Conservation (phyloP, 2,888 invertebrate species). For the Trichopoda pennipes region DNA sequence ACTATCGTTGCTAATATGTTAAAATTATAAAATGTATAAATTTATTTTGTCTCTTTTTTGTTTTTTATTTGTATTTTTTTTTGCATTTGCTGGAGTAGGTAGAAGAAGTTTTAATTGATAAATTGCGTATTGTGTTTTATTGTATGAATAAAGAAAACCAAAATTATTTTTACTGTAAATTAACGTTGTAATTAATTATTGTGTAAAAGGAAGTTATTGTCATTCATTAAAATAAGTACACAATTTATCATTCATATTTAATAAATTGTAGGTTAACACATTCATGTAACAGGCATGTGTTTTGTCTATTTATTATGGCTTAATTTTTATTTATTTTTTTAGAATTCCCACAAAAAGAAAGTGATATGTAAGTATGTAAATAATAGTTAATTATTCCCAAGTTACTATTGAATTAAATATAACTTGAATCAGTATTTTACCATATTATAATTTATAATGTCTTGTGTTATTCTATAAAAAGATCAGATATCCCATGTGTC, state of each 20-base stretch:
- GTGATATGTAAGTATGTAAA: too few species aligned
- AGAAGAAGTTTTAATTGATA: conserved; percentile 44
- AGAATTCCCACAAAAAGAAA: too few species aligned
- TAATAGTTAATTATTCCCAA: too few species aligned
- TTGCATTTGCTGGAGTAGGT: conserved; percentile 39
- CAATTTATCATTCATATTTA: conserved; percentile 7
- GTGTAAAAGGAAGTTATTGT: conserved; percentile 30
- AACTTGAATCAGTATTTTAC: too few species aligned
- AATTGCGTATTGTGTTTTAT: conserved; percentile 17
- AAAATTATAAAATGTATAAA: conserved; percentile 55
- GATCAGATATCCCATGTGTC: too few species aligned
- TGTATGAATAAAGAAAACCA: neutral
- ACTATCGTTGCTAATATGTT: conserved; percentile 50
- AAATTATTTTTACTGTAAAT: conserved; percentile 5
- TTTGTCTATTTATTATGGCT: too few species aligned
- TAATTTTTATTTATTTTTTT: too few species aligned
- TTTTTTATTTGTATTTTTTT: conserved; percentile 3
- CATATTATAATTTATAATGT: too few species aligned
- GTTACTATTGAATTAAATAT: too few species aligned
- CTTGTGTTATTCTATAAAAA: too few species aligned
- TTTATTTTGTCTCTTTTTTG: conserved; percentile 39
- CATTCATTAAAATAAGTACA: conserved; percentile 21
- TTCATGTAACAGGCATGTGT: too few species aligned
- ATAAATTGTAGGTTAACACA: neutral
- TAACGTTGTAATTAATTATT: conserved; percentile 33